A percentile compares a stretch with the other conserved stretches of the same genome.
phyloP scores from a whole-genome alignment of 1,140 invertebrate species.

The Gonioctena quinquepunctata region DNA sequence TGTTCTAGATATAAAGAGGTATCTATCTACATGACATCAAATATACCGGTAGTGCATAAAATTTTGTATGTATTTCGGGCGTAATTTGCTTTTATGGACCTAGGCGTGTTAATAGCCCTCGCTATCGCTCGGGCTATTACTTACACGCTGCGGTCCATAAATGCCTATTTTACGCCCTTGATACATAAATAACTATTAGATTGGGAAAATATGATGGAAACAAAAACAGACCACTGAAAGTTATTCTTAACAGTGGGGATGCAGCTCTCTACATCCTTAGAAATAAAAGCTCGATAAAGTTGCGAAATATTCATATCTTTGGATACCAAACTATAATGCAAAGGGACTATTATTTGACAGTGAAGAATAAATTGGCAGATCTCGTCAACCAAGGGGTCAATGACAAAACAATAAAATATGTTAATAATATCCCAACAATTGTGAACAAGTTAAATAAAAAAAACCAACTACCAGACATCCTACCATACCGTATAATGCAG shows the following conservation, averaged over 20 bases:
- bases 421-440: not conserved
- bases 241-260: not conserved
- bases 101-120: no score
- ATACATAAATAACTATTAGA: no score
- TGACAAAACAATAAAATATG: not conserved
- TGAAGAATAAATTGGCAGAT: not conserved
- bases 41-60: no score
- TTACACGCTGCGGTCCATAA: no score
- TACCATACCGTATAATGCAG: constrained; percentile 1
- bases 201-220: not conserved
- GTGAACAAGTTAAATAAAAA: not conserved
- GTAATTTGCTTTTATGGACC: no score
- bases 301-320: not conserved
- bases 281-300: not conserved
- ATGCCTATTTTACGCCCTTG: no score
- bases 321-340: not conserved
- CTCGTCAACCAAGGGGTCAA: not conserved
- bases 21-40: no score
- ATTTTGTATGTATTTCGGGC: no score
- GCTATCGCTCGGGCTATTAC: no score
- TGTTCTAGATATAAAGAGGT: no score
- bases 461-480: not conserved
- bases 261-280: not conserved
- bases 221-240: not conserved
- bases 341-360: not conserved